phyloP scores from a whole-genome alignment of 2,888 invertebrate species.

The Trilocha varians region DNA sequence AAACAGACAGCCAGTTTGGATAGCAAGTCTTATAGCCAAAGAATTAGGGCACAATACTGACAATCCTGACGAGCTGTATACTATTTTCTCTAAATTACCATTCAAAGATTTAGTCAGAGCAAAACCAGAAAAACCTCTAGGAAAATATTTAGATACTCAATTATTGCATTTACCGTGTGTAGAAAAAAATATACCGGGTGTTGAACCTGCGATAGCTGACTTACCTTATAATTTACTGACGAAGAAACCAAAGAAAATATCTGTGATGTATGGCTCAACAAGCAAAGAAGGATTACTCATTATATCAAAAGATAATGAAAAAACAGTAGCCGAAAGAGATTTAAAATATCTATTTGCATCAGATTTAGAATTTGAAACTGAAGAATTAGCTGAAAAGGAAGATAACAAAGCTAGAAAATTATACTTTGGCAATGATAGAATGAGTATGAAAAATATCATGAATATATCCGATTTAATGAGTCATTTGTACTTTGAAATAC shows the following conservation, averaged over 20 bases:
- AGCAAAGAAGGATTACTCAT: slow-evolving; percentile 48
- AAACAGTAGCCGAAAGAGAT: slow-evolving; percentile 32
- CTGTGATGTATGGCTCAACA: slow-evolving; percentile 43
- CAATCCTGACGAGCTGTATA: slow-evolving; percentile 46
- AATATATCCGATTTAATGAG: slow-evolving; percentile 48
- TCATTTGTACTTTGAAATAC: slow-evolving; percentile 56
- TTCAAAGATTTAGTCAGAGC: slow-evolving; percentile 32
- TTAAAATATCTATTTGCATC: slow-evolving; percentile 49
- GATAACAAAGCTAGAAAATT: slow-evolving; percentile 40
- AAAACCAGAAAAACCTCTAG: slow-evolving; percentile 36
- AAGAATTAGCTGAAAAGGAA: slow-evolving; percentile 31
- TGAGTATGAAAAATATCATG: slow-evolving; percentile 41
- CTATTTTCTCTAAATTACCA: slow-evolving; percentile 38
- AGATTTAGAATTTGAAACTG: slow-evolving; percentile 43
- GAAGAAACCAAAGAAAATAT: slow-evolving; percentile 31
- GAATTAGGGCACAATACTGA: slow-evolving; percentile 38
- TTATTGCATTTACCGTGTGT: slow-evolving; percentile 52
- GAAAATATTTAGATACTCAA: slow-evolving; percentile 50
- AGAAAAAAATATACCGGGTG: slow-evolving; percentile 40
- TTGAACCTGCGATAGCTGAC: slow-evolving; percentile 45
- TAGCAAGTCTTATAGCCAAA: slow-evolving; percentile 48
- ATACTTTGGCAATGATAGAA: slow-evolving; percentile 59
- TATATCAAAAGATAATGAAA: slow-evolving; percentile 20
- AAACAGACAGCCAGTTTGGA: slow-evolving; percentile 45
- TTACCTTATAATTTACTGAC: slow-evolving; percentile 46